Conservation (phyloP, 2,113 vertebrate species). For the Cavia porcellus region DNA sequence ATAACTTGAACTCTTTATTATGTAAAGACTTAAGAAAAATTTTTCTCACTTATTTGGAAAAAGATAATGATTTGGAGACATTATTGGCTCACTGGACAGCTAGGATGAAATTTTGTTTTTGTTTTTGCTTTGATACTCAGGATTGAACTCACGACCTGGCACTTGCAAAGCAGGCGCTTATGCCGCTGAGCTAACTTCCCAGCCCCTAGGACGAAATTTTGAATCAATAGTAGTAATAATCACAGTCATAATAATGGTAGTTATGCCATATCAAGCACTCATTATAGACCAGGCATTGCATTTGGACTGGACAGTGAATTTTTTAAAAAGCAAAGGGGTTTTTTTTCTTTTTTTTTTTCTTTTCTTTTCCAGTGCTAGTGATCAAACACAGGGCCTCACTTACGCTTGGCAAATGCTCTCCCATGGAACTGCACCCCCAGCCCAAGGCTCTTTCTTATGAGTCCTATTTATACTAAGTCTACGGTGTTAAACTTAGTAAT, state of each 20-base stretch:
- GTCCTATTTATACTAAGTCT: neutral
- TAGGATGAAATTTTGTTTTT: neutral
- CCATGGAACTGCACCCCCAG: neutral
- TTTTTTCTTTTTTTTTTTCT: too few relatives aligned
- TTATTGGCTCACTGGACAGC: neutral
- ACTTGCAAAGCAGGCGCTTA: too few relatives aligned
- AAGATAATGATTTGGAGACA: neutral
- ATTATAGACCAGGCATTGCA: neutral
- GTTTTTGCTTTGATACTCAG: too few relatives aligned
- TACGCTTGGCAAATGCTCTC: neutral
- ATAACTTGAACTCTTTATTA: conserved; percentile 8
- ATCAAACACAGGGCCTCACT: neutral
- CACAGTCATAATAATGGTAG: neutral
- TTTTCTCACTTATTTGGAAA: neutral
- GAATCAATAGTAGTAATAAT: neutral
- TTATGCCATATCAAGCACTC: neutral
- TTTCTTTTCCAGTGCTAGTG: neutral
- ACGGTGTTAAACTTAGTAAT: conserved; percentile 16
- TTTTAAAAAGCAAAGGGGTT: neutral
- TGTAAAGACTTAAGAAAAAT: neutral
- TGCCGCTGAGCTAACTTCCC: too few relatives aligned
- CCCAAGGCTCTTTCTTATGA: neutral
- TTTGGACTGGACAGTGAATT: neutral
- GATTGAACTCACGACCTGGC: too few relatives aligned
- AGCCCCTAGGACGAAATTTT: neutral